Base-by-base conservation (phyloP, 2,888 invertebrate species). In the Agriopis aurantiaria region DNA sequence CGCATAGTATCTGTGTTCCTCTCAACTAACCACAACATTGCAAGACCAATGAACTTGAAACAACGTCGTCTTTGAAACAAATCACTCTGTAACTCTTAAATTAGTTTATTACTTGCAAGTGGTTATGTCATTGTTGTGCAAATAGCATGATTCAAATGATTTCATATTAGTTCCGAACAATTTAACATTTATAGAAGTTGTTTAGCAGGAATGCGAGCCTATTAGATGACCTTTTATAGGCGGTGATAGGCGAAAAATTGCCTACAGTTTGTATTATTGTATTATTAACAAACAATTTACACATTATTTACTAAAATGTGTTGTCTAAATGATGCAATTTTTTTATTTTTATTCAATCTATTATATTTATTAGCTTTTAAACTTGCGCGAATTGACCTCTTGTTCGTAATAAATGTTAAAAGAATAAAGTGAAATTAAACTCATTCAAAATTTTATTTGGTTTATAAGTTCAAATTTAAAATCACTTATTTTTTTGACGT, bases 61-160 rank as follows among this genome's bases (percentile, higher is more conserved):
- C 40, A 43, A 33, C 23, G 59, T 33, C 10, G 45, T 23, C 57
- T 55, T 62, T 57, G 41, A 62, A 61, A 40, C 40, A 68, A 52
- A 58, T 49, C 40, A 45, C 43, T 45, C 49, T n/a, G 33, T 23
- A 9, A 33, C 8, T 53, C 65, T 61, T 17, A 17, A 60, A 65
- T 69, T 51, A 51, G 33, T 58, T 58, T 58, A 58, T 58, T 46
- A 55, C 62, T 48, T 40, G 45, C 53, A 14, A 64, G 53, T 58
- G 61, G 62, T 75, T 73, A 70, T 70, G 68, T 71, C 74, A 74
- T 69, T 67, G 66, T 74, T 74, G 73, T 51, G 33, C 58, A 69
- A 72, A 75, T 57, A 12, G 63, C 52, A 61, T 67, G 69, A 71
- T 67, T 76, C 68, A 69, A 76, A 72, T 72, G 72, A 68, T 75